Conservation (phyloP, 2,113 vertebrate species). For the Ceyx cyanopectus region DNA sequence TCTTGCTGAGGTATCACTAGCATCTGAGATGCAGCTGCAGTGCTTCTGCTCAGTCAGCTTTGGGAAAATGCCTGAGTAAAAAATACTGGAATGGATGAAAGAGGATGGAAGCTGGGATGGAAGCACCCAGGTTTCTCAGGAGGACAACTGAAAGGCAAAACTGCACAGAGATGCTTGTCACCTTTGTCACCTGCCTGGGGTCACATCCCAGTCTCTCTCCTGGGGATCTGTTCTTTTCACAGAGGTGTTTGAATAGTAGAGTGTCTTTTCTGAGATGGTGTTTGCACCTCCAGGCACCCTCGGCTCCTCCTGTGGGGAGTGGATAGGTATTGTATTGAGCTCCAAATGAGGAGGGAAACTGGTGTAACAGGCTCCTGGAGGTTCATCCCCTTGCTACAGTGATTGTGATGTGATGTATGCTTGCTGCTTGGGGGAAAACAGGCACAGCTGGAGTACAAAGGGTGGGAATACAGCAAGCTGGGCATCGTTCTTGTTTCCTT, state of each 20-base stretch:
- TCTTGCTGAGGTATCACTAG: not conserved
- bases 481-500: not conserved
- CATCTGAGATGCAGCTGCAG: accelerated
- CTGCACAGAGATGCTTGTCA: not conserved
- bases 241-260: not conserved
- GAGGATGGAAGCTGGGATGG: not conserved
- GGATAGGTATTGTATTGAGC: not conserved
- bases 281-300: not conserved
- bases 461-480: not conserved
- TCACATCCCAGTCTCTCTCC: not conserved
- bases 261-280: accelerated
- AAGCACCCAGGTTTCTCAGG: not conserved
- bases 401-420: not conserved
- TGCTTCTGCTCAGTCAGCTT: not conserved
- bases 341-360: not conserved
- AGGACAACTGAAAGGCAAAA: not conserved
- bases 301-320: accelerated
- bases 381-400: not conserved
- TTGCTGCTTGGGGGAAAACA: not conserved
- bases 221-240: not conserved
- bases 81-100: not conserved
- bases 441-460: not conserved
- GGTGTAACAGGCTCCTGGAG: not conserved
- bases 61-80: not conserved
- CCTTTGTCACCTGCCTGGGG: not conserved